Percentiles rank a stretch among this genome's conserved stretches.
phyloP scores from a whole-genome alignment of 1,140 invertebrate genomes.

The Drosophila obscura region DNA sequence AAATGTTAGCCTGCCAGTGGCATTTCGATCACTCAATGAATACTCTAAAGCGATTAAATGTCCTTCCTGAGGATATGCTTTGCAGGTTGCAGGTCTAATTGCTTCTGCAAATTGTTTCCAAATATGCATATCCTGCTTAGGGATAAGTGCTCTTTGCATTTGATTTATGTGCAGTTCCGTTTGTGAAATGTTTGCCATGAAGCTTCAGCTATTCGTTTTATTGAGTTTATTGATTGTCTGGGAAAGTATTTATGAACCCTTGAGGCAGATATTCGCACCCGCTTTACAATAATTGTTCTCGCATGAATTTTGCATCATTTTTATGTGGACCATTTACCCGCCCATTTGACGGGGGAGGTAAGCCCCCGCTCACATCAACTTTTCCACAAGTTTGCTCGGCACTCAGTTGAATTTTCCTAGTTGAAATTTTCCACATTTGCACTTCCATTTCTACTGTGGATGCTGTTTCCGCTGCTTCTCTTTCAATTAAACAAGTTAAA shows the following conservation, averaged over 20 bases:
- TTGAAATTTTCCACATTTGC: conserved; percentile 37
- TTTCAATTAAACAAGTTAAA: conserved; percentile 57
- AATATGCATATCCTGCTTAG: conserved; percentile 12
- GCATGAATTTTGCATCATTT: conserved; percentile 31
- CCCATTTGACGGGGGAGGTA: too few species aligned
- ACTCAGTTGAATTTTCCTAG: conserved; percentile 20
- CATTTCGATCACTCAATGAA: conserved; percentile 18
- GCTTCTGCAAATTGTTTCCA: conserved; percentile 20
- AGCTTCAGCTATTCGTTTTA: conserved; percentile 4
- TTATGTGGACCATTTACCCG: conserved; percentile 4
- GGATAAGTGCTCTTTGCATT: conserved; percentile 30
- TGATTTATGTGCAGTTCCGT: conserved; percentile 23
- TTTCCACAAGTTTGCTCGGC: conserved; percentile 41
- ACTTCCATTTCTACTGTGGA: conserved; percentile 18
- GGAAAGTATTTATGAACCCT: too few species aligned
- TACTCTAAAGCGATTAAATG: conserved; percentile 11
- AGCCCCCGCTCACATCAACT: conserved; percentile 12
- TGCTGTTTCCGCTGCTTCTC: conserved; percentile 15
- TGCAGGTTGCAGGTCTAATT: conserved; percentile 27
- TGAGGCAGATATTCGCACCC: neutral
- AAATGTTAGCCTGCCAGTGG: neutral
- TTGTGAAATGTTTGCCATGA: conserved; percentile 6
- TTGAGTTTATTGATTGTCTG: conserved; percentile 22
- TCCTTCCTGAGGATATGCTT: neutral
- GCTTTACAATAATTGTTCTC: conserved; percentile 19